phyloP scores from a whole-genome alignment of 2,888 invertebrate species.

The Lathronympha strigana region DNA sequence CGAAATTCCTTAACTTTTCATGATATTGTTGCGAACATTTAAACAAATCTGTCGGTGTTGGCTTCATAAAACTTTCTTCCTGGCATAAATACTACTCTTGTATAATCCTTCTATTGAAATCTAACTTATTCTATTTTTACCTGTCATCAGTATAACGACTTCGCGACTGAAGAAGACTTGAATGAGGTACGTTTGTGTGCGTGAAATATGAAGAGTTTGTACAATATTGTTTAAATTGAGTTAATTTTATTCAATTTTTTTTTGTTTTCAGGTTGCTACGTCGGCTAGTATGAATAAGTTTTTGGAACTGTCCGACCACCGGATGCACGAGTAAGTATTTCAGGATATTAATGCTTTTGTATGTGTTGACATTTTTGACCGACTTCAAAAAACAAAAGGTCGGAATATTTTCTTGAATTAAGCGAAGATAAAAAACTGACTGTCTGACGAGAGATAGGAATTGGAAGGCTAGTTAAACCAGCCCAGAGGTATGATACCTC shows the following conservation, averaged over 20 bases:
- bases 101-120: background rate
- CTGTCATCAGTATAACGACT: constrained; percentile 28
- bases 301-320: constrained; percentile 60
- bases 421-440: too few species aligned
- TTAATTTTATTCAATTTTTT: background rate
- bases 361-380: background rate
- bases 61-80: background rate
- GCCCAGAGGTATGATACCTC: too few species aligned
- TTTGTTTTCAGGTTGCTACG: constrained; percentile 10
- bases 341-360: background rate
- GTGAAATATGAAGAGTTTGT: background rate
- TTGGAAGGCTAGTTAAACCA: too few species aligned
- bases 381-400: too few species aligned
- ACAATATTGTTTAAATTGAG: background rate
- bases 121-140: constrained; percentile 6
- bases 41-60: too few species aligned
- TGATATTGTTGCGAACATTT: too few species aligned
- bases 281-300: constrained; percentile 55
- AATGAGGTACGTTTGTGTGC: constrained; percentile 48
- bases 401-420: too few species aligned
- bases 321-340: constrained; percentile 67
- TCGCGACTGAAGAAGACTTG: constrained; percentile 39
- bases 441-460: too few species aligned
- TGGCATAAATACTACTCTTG: background rate
- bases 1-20: too few species aligned